phyloP scores from a whole-genome alignment of 2,113 vertebrate species.

The Phaetusa simplex region DNA sequence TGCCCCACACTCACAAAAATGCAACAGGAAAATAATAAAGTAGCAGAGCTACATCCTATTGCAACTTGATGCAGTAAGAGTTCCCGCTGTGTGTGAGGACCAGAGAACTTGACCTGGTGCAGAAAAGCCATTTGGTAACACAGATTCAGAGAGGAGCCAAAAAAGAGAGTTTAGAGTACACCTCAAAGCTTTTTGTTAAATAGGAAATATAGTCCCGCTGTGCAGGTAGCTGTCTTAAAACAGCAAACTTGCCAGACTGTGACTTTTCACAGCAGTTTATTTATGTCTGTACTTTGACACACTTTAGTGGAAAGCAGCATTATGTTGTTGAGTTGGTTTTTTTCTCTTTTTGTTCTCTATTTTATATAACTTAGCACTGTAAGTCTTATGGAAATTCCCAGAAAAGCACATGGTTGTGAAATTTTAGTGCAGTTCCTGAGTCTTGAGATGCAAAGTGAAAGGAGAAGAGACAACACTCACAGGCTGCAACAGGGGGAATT shows the following conservation, averaged over 20 bases:
- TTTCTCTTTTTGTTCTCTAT: not conserved
- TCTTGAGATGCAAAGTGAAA: not conserved
- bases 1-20: not conserved
- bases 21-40: not conserved
- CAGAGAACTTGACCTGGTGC: not conserved
- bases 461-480: not conserved
- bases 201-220: not conserved
- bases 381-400: not conserved
- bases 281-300: not conserved
- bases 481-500: not conserved
- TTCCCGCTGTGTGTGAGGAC: not conserved
- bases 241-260: not conserved
- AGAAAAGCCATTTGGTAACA: not conserved
- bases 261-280: not conserved
- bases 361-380: not conserved
- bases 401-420: not conserved
- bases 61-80: not conserved
- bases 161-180: not conserved
- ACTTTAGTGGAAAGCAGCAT: not conserved
- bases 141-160: not conserved
- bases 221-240: not conserved
- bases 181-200: not conserved
- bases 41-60: not conserved
- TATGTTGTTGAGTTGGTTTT: not conserved
- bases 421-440: not conserved